A percentile compares a stretch with the other conserved stretches of the same genome.
These are phyloP conservation scores for Hipposideros armiger DNA, from an alignment of 2,113 vertebrate species.

Conservation along the genomic window DNA sequence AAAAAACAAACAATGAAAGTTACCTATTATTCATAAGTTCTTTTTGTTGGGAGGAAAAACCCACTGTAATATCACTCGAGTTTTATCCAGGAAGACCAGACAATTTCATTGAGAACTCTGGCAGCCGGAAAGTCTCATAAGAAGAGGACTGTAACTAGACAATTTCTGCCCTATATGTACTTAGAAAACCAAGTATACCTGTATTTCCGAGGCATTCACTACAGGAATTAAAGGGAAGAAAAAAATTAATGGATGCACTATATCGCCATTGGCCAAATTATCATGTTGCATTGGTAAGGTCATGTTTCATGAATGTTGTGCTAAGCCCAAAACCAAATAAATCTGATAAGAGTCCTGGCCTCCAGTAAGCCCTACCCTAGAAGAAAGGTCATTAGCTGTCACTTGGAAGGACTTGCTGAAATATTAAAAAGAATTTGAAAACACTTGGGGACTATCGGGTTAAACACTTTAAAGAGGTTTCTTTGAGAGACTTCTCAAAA, in stretches of 20 bases:
- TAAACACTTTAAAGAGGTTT: conserved; percentile 21
- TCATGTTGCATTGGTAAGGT: not conserved
- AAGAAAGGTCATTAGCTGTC: not conserved
- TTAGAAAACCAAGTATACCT: not conserved
- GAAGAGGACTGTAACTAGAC: not conserved
- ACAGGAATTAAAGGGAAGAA: not conserved
- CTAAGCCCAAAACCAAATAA: not conserved
- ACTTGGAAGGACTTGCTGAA: not conserved
- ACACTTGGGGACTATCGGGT: not conserved
- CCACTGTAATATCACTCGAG: not conserved
- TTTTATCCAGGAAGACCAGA: not conserved
- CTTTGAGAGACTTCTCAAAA: conserved; percentile 1
- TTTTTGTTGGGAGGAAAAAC: not conserved
- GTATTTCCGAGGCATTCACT: not conserved
- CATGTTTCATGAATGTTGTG: not conserved
- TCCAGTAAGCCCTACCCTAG: not conserved
- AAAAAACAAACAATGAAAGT: not conserved
- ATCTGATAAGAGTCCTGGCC: not conserved
- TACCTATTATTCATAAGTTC: not conserved
- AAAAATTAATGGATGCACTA: not conserved
- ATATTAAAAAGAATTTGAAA: not conserved
- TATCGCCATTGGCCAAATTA: not conserved
- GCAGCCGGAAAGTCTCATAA: not conserved
- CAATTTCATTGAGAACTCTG: not conserved
- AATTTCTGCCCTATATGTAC: not conserved